Conservation (phyloP, 2,113 vertebrate species). For the Melanotaenia duboulayi region DNA sequence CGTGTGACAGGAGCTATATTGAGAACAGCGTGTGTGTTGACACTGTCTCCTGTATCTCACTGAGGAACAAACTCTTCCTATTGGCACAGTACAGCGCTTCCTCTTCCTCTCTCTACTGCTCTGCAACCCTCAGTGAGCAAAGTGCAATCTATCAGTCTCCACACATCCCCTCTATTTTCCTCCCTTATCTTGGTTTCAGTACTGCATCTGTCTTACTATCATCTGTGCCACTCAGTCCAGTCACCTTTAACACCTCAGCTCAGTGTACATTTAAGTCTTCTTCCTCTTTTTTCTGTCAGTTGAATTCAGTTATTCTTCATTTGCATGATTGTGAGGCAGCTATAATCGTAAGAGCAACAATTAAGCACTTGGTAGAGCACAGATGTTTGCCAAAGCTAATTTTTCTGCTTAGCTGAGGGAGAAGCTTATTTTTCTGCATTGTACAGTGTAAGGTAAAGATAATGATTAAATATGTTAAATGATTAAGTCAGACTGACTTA, state of each 20-base stretch:
- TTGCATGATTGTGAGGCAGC: conserved; percentile 24
- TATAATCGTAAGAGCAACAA: conserved; percentile 28
- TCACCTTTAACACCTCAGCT: conserved; percentile 13
- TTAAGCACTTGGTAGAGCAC: conserved; percentile 22
- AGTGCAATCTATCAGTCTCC: conserved; percentile 34
- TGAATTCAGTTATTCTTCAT: conserved; percentile 33
- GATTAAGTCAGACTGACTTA: background rate
- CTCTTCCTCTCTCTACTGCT: conserved; percentile 58
- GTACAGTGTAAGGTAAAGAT: too few relatives aligned
- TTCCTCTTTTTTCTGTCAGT: conserved; percentile 23
- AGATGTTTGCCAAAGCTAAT: conserved; percentile 15
- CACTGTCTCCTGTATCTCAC: conserved; percentile 83
- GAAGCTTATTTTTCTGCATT: too few relatives aligned
- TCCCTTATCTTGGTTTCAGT: conserved; percentile 16
- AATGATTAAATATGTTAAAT: background rate
- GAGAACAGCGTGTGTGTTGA: conserved; percentile 83
- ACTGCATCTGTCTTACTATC: conserved; percentile 7
- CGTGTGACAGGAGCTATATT: conserved; percentile 83
- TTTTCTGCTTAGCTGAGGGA: background rate
- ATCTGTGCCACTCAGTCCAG: conserved; percentile 9
- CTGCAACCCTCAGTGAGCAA: conserved; percentile 45
- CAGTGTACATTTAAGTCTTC: background rate
- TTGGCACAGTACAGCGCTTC: conserved; percentile 80
- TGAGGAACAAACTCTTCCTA: conserved; percentile 86
- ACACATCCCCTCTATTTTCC: conserved; percentile 17